These are phyloP conservation scores for Astropecten irregularis DNA, from an alignment of 53 echinoderm and acorn worm species.

Conservation along the genomic window DNA sequence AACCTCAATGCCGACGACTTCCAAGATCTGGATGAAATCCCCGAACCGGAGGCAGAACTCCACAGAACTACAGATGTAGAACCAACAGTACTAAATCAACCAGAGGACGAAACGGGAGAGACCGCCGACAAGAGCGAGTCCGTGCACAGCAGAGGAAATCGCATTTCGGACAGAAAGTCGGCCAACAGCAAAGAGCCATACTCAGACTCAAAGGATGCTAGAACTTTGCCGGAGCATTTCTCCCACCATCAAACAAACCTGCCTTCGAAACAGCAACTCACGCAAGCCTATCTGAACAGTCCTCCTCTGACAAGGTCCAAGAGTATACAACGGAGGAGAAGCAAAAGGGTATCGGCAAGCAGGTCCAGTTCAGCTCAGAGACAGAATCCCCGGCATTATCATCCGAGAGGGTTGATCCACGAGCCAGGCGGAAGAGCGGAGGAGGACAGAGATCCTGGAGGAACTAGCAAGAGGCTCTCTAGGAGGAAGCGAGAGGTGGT, in stretches of 20 bases:
- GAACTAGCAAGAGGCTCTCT: not conserved
- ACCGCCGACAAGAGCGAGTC: not conserved
- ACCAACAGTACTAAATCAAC: not conserved
- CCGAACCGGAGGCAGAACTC: constrained; percentile 1
- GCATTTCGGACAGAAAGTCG: constrained; percentile 22
- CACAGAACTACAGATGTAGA: constrained; percentile 27
- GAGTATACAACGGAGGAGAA: not conserved
- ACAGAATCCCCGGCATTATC: not conserved
- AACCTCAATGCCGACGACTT: not conserved
- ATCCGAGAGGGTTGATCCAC: not conserved
- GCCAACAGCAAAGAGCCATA: constrained; percentile 9
- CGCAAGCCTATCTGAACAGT: constrained; percentile 7
- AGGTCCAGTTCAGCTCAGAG: not conserved
- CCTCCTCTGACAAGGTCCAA: not conserved
- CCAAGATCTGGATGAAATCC: not conserved
- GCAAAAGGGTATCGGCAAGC: not conserved
- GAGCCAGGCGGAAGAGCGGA: not conserved
- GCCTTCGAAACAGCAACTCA: constrained; percentile 4
- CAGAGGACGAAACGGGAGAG: not conserved
- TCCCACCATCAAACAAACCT: constrained; percentile 10
- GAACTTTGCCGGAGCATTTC: not conserved
- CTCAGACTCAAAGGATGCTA: constrained; percentile 13
- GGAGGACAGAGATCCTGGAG: too few relatives aligned
- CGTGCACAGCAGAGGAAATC: not conserved
- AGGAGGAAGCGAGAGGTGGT: constrained; percentile 36